Conservation (phyloP, 2,113 vertebrate genomes). For the Rhea americana region DNA sequence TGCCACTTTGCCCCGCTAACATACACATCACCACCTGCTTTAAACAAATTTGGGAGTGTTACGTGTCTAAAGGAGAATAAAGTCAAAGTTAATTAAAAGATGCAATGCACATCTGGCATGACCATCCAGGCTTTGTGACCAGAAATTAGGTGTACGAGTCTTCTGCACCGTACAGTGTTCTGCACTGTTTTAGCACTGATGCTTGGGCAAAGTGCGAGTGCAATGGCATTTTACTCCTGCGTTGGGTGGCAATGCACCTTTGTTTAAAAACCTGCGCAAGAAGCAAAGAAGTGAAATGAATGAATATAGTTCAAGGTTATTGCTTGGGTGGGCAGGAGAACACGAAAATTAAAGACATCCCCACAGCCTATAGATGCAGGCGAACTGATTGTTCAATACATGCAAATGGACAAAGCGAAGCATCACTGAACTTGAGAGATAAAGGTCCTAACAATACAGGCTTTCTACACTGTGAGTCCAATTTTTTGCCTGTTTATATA, state of each 20-base stretch:
- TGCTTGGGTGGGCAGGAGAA: slow-evolving; percentile 38
- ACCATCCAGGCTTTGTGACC: neutral
- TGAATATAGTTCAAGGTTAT: neutral
- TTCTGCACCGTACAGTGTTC: neutral
- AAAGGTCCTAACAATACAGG: slow-evolving; percentile 55
- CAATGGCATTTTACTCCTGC: neutral
- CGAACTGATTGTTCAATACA: slow-evolving; percentile 53
- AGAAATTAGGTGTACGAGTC: neutral
- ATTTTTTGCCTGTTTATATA: slow-evolving; percentile 17
- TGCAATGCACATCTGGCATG: neutral
- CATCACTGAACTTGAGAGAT: slow-evolving; percentile 60
- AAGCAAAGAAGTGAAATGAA: neutral
- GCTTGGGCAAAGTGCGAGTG: neutral
- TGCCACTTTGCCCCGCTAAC: fast-evolving
- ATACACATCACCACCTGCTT: fast-evolving
- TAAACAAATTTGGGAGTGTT: fast-evolving
- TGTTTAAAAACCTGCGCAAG: slow-evolving; percentile 7
- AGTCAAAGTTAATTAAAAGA: neutral
- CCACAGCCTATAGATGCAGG: slow-evolving; percentile 10
- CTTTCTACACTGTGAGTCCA: slow-evolving; percentile 8
- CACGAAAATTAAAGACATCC: slow-evolving; percentile 42
- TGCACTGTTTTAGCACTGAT: neutral
- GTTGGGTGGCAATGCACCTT: neutral
- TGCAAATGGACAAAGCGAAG: slow-evolving; percentile 44
- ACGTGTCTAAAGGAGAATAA: neutral